Evolutionary conservation across 2,888 invertebrate genomes (phyloP), one percentile per base, ranked within the genome.

Genomic region (Bugula neritina): DNA sequence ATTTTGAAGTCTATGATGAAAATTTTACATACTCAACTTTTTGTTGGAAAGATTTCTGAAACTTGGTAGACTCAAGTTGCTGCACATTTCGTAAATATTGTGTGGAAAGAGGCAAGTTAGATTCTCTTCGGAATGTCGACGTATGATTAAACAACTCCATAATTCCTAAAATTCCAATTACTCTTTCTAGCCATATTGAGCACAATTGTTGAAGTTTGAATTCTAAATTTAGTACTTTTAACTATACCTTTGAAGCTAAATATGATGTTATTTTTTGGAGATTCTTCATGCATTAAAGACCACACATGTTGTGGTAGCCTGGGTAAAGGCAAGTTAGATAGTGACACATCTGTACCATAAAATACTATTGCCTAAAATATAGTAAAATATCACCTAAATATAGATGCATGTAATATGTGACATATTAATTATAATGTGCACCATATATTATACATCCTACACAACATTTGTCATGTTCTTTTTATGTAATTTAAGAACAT

Each of bases 281-380:
- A 93, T 85, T 93, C 93, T 84, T 93, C 93, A 80, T 93, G 93
- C 72, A 90, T 87, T 69, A 93, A 80, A 0, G 88, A 92, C 93
- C 93, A 93, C 70, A 81, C 79, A 71, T 87, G 83, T 69, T 88
- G 83, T 0, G 82, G 79, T 63, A 79, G 80, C 75, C 90, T 87
- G 2, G 91, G 91, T 74, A 90, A 77, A 0, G 93, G 92, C 25
- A 92, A 85, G 78, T 91, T 88, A 3, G 86, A 79, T 58, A 87
- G 84, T 71, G 89, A 85, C 63, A 92, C 86, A 78, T 87, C 86
- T 73, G 90, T 90, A 0, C 91, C 93, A 81, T 93, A 93, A 84
- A 92, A 93, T 71, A 91, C 79, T 76, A 90, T 87, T 1, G 88
- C 90, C 87, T 90, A 74, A 3, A 75, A 76, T 69, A 71, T 71